These are phyloP conservation scores for Prosopocoilus inquinatus DNA, from an alignment of 2,888 invertebrate genomes.

Conservation along the genomic window DNA sequence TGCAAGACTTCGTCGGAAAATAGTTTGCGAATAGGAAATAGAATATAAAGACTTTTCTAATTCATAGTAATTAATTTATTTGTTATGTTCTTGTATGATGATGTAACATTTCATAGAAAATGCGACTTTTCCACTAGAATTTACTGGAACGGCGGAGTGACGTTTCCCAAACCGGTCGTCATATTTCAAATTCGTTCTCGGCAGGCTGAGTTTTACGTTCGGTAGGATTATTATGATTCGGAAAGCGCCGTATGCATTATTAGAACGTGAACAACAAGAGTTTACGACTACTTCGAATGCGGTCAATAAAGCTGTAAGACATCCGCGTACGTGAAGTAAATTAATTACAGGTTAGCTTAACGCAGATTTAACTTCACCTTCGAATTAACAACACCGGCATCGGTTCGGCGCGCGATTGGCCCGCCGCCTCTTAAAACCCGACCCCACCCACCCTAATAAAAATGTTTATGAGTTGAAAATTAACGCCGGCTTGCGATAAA, in stretches of 20 bases:
- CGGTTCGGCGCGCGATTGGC: slow-evolving; percentile 22
- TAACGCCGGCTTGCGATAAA: slow-evolving; percentile 47
- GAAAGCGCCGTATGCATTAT: neutral
- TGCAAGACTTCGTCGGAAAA: no score
- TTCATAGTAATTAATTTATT: no score
- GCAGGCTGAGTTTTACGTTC: neutral
- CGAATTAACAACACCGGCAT: slow-evolving; percentile 24
- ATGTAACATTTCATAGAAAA: no score
- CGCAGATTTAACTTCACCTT: slow-evolving; percentile 26
- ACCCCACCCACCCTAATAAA: slow-evolving; percentile 40
- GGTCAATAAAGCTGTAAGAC: neutral
- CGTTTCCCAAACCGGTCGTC: neutral
- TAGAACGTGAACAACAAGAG: neutral
- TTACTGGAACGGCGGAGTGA: no score
- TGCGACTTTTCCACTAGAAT: no score
- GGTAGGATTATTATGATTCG: neutral
- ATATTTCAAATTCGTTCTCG: neutral
- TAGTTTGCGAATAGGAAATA: no score
- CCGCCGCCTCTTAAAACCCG: slow-evolving; percentile 13
- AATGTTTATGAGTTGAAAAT: slow-evolving; percentile 49
- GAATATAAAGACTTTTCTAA: no score
- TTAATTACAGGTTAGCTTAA: slow-evolving; percentile 27
- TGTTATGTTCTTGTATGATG: no score
- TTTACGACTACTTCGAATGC: neutral
- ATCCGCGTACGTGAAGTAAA: slow-evolving; percentile 22